Conservation (phyloP, 2,888 invertebrate genomes). For the Biston betularia region DNA sequence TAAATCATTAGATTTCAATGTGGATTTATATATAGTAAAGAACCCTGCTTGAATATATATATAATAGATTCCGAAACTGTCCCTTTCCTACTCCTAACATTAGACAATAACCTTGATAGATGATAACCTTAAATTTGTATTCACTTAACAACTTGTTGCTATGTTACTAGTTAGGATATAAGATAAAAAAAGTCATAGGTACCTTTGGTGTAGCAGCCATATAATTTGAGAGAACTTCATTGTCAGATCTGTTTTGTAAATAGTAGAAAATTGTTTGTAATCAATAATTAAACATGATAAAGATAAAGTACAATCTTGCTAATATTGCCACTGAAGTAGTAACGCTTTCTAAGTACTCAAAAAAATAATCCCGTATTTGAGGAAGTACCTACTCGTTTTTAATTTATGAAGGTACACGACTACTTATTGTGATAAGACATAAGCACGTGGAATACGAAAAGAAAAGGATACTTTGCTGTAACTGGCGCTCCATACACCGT, state of each 20-base stretch:
- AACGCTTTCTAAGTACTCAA: slow-evolving; percentile 19
- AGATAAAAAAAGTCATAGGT: slow-evolving; percentile 57
- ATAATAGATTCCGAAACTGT: neutral
- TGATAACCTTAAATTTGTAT: slow-evolving; percentile 33
- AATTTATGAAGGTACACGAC: neutral
- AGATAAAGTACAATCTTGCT: neutral
- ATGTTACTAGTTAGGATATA: slow-evolving; percentile 23
- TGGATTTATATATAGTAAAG: neutral
- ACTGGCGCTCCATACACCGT: slow-evolving; percentile 71
- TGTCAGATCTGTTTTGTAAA: slow-evolving; percentile 68
- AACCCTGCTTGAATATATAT: neutral
- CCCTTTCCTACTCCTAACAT: neutral
- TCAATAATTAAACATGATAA: neutral
- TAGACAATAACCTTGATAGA: slow-evolving; percentile 30
- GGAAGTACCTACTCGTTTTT: neutral
- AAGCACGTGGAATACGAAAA: slow-evolving; percentile 67
- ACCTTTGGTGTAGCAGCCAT: slow-evolving; percentile 76
- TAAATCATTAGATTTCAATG: neutral
- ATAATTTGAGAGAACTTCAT: slow-evolving; percentile 78
- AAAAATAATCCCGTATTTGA: slow-evolving; percentile 37
- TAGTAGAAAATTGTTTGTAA: slow-evolving; percentile 22
- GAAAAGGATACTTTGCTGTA: slow-evolving; percentile 79
- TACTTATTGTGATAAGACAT: slow-evolving; percentile 32
- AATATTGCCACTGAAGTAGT: slow-evolving; percentile 5
- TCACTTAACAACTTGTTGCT: neutral